Base-by-base conservation (phyloP, 2,113 vertebrate species). In the Apistogramma diplotaenia region DNA sequence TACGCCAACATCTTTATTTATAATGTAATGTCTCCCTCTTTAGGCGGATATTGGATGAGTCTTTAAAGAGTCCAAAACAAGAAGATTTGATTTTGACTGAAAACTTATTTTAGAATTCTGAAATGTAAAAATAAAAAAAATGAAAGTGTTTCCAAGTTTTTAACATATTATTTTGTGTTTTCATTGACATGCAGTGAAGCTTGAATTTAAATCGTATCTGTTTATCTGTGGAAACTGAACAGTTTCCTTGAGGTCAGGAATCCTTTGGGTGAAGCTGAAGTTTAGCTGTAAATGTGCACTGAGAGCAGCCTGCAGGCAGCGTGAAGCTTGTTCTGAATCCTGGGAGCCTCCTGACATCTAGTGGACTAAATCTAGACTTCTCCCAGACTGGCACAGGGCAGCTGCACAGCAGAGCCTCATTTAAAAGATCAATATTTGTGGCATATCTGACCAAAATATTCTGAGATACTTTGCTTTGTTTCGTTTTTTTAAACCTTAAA, bases 21-120 rank as follows among this genome's bases (percentile, higher is more conserved):
- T 86, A 80, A 90, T 79, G 83, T 65, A 87, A 94, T 90, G 91
- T 93, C 92, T 82, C 94, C 94, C 92, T 91, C 94, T 93, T 91
- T 89, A 93, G 94, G 87, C 35, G 19, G 46, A 56, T 57, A 25
- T 11, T 43, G 37, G n/a, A n/a, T 3, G 6, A 53, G 23, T 19
- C 40, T 6, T 11, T 27, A 15, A 49, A 49, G 49, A 43, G 19
- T 46, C 19, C 19, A 76, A 54, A 79, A 33, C 37, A 55, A 6
- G 5, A 29, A 9, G 40, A 67, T 67, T 49, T 27, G 23, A 29
- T 19, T 67, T 67, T 49, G 3, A 4, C 19, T 27, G 21, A 49
- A 25, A 18, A 25, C 5, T 49, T 27, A 3, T 29, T 49, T 27
- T 27, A 37, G 18, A 6, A 49, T 49, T 51, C 4, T 46, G 4